These are phyloP conservation scores for Tapirus terrestris DNA, from an alignment of 2,113 vertebrate species.

Conservation along the genomic window DNA sequence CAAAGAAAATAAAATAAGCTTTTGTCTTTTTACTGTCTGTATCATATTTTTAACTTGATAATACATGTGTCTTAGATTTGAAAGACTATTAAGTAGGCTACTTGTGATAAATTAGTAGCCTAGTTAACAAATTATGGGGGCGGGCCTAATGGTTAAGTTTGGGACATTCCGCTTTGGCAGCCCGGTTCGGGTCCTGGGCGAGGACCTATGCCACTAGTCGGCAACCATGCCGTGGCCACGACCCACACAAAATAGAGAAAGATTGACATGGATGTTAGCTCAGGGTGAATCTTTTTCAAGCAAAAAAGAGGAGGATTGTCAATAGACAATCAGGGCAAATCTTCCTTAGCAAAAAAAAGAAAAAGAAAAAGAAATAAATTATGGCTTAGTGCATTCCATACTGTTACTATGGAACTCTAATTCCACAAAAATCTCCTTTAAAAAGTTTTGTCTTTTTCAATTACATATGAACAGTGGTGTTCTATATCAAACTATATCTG, in stretches of 20 bases:
- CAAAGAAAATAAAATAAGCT: background rate
- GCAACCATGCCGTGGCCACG: too few species aligned
- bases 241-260: too few species aligned
- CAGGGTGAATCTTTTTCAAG: too few species aligned
- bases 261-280: too few species aligned
- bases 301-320: too few species aligned
- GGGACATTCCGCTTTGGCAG: too few species aligned
- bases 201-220: too few species aligned
- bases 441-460: background rate
- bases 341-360: too few species aligned
- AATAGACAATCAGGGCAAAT: too few species aligned
- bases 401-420: background rate
- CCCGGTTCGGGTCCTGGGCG: too few species aligned
- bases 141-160: too few species aligned
- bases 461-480: background rate
- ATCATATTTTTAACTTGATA: conserved; percentile 19
- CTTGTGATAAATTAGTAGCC: background rate
- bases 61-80: conserved; percentile 37
- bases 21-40: background rate
- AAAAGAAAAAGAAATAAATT: background rate
- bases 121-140: too few species aligned
- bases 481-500: background rate
- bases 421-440: background rate
- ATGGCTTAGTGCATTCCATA: background rate
- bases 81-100: background rate